Evolutionary conservation across 2,888 invertebrate genomes (phyloP).

Genomic region (Rugalucina vietnamica): DNA sequence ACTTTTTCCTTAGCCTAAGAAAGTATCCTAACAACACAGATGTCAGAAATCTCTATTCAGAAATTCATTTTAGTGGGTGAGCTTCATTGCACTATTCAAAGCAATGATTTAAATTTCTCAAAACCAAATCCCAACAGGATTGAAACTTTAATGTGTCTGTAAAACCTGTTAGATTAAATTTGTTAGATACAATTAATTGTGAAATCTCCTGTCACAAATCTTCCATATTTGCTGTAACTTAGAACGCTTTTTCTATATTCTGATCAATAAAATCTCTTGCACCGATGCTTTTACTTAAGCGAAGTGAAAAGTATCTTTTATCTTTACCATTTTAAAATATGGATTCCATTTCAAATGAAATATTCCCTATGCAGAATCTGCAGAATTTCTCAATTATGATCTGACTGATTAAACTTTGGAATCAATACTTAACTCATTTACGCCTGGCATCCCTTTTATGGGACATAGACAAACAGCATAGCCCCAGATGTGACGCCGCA

Average conservation of each 20-base stretch:
- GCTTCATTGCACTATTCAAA: no score
- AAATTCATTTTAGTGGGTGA: no score
- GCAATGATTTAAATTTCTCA: neutral
- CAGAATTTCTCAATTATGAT: neutral
- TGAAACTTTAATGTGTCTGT: neutral
- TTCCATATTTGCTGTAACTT: neutral
- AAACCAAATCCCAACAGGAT: neutral
- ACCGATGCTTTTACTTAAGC: neutral
- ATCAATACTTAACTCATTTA: no score
- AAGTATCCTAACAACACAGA: no score
- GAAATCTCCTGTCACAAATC: neutral
- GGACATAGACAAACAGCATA: no score
- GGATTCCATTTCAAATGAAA: neutral
- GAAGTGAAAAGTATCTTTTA: slow-evolving; percentile 4
- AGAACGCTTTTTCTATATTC: neutral
- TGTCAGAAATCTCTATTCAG: no score
- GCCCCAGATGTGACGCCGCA: no score
- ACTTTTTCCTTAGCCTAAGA: no score
- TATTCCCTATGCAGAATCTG: neutral
- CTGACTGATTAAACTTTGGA: neutral
- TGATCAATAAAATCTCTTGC: neutral
- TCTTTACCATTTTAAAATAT: neutral
- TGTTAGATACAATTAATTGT: neutral
- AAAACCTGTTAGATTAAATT: neutral
- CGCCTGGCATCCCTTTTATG: no score